These are phyloP conservation scores for Paramuricea clavata DNA, from an alignment of 92 coral and sea anemone species.

Conservation along the genomic window DNA sequence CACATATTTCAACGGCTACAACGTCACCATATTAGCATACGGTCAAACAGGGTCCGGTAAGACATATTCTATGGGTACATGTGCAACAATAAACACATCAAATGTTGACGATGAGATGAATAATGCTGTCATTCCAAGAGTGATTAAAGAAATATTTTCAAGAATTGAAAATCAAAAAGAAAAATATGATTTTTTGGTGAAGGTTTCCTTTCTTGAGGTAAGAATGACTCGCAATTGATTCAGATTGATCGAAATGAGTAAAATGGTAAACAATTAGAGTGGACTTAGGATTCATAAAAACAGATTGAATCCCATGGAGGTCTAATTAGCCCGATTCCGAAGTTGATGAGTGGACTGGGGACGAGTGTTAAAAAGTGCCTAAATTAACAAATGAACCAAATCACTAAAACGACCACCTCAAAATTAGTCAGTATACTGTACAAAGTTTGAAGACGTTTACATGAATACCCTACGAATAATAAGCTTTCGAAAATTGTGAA, in stretches of 20 bases:
- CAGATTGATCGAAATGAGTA: background rate
- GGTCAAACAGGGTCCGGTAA: slow-evolving; percentile 99
- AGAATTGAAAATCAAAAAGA: slow-evolving; percentile 79
- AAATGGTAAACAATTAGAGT: background rate
- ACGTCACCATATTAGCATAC: slow-evolving; percentile 95
- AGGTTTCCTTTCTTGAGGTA: slow-evolving; percentile 95
- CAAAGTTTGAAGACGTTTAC: too few species aligned
- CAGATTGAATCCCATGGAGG: too few species aligned
- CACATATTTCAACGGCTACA: slow-evolving; percentile 85
- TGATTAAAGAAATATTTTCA: slow-evolving; percentile 72
- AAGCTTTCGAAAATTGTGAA: too few species aligned
- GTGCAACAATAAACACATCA: slow-evolving; percentile 71
- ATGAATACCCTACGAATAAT: too few species aligned
- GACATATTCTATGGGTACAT: slow-evolving; percentile 95
- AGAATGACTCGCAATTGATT: background rate
- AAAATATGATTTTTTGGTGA: slow-evolving; percentile 76
- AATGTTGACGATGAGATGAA: slow-evolving; percentile 66
- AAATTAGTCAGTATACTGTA: too few species aligned
- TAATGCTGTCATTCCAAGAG: slow-evolving; percentile 89
- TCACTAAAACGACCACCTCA: too few species aligned
- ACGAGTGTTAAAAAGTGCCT: too few species aligned
- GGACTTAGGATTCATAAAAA: too few species aligned
- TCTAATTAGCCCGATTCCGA: too few species aligned
- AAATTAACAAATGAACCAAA: too few species aligned
- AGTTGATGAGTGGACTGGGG: too few species aligned